These are phyloP conservation scores for Vespertilio murinus DNA, from an alignment of 2,797 vertebrate species.

Conservation along the genomic window DNA sequence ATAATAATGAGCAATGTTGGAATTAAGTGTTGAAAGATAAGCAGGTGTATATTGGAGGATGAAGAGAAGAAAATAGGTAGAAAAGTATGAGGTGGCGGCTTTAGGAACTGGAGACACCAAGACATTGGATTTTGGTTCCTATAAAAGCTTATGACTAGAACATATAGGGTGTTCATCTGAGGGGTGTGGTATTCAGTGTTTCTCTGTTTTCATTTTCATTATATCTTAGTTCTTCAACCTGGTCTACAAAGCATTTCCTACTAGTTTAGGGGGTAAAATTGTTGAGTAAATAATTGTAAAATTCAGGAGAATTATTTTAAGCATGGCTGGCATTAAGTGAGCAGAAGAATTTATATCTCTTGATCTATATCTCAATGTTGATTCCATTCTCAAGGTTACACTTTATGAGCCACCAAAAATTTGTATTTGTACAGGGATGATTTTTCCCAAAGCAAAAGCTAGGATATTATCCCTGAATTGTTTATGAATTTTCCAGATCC, in stretches of 20 bases:
- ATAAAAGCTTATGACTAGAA: background rate
- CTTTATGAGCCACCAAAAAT: background rate
- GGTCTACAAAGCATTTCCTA: background rate
- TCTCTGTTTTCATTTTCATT: background rate
- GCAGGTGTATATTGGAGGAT: background rate
- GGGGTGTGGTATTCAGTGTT: background rate
- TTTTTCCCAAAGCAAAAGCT: background rate
- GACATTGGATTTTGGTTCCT: background rate
- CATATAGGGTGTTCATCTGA: background rate
- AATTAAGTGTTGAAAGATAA: background rate
- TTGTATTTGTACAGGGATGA: background rate
- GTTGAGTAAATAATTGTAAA: background rate
- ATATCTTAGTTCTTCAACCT: background rate
- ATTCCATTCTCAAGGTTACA: background rate
- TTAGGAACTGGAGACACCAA: background rate
- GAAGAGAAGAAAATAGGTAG: conserved; percentile 7
- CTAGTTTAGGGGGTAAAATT: background rate
- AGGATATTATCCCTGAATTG: background rate
- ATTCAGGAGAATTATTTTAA: background rate
- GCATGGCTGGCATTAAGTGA: background rate
- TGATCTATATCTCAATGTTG: background rate
- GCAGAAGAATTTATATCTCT: background rate
- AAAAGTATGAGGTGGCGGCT: background rate
- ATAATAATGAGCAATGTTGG: background rate
- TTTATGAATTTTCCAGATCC: background rate